Percentiles rank a stretch among this genome's conserved stretches.
Evolutionary conservation across 2,888 invertebrate species (phyloP).

Genomic region (Didymodactylos carnosus): DNA sequence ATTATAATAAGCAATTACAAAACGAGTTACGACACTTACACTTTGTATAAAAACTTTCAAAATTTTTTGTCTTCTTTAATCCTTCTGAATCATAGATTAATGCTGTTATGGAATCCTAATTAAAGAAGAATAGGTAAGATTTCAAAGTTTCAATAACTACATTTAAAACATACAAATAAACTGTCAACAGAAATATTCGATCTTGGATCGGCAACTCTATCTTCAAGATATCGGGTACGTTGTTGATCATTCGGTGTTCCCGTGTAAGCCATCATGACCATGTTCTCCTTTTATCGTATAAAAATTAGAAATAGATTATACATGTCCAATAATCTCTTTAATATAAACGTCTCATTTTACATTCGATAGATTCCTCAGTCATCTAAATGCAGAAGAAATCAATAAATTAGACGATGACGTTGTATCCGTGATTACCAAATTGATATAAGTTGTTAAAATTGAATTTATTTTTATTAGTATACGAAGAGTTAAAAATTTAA

Average conservation of each 20-base stretch:
- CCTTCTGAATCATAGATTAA: slow-evolving; percentile 11
- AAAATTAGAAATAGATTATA: not conserved
- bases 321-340: not conserved
- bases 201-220: not conserved
- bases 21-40: not conserved
- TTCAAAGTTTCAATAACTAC: too few relatives aligned
- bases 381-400: too few relatives aligned
- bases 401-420: too few relatives aligned
- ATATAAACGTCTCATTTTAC: not conserved
- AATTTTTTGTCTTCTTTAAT: slow-evolving; percentile 13
- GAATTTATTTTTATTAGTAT: too few relatives aligned
- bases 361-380: too few relatives aligned
- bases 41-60: slow-evolving; percentile 8
- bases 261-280: not conserved
- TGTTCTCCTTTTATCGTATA: too few relatives aligned
- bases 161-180: too few relatives aligned
- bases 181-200: slow-evolving; percentile 6
- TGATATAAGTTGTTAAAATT: too few relatives aligned
- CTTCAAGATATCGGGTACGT: slow-evolving; percentile 5
- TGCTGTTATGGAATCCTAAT: slow-evolving; percentile 10
- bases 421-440: too few relatives aligned
- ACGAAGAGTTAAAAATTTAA: too few relatives aligned
- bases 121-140: too few relatives aligned
- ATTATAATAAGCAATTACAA: not conserved
- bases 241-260: not conserved